Base-by-base conservation (phyloP, 2,797 vertebrate genomes). In the Crax fasciolata region DNA sequence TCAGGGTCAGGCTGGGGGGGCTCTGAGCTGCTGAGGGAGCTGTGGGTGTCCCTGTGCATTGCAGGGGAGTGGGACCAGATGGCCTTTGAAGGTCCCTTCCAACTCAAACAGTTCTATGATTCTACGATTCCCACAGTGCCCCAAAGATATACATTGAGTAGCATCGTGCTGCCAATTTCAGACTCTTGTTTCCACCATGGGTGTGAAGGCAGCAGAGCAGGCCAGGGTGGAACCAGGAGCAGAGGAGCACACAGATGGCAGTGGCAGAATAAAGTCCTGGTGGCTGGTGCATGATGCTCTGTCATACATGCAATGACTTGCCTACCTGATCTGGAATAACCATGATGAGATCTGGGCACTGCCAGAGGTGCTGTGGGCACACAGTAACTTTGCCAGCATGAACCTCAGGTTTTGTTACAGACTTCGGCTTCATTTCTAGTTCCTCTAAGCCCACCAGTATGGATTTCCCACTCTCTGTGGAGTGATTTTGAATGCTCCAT, bases 271-370 rank as follows among this genome's bases (percentile, higher is more conserved):
- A 20, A 75, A 63, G n/a, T 35, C 55, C 55, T 63, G 54, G 54
- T 1, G 4, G 23, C 54, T 30, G 59, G 11, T 28, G 4, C 23
- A 1, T 4, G 58, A n/a, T 0, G 1, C 18, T 62, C 23, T 13
- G 9, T 73, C 20, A 10, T 23, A 39, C 21, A 49, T 23, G 14
- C 13, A 25, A 5, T 43, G 38, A 13, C 18, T 55, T 44, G 20
- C 30, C 44, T 72, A 30, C 20, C 43, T 54, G 54, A 20, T 0
- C 0, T 32, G 59, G 10, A 44, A 39, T 55, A 59, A 25, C 11
- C 38, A 3, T 5, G 28, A n/a, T 14, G 54, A 61, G 25, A 20
- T 15, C 27, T 16, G 27, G 27, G 15, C n/a, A 21, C 24, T 54
- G 35, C 7, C 61, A 46, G 21, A 44, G 27, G 30, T 85, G 23